Base-by-base conservation (phyloP, 2,113 vertebrate genomes). In the Barbus barbus region DNA sequence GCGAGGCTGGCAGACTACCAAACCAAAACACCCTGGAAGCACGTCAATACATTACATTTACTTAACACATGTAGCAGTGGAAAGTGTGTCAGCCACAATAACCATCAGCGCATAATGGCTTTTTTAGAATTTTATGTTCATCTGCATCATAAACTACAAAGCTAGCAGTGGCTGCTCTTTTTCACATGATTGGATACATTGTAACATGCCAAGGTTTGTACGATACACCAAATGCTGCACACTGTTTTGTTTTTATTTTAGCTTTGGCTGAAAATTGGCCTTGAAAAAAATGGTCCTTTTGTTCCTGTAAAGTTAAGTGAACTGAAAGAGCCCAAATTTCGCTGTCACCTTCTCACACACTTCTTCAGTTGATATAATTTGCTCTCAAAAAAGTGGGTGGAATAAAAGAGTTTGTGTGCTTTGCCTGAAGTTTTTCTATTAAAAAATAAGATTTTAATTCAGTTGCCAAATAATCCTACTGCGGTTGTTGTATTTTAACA, bases 21-120 rank as follows among this genome's bases (percentile, higher is more conserved):
- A 92, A 91, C 90, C 92, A 92, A 93, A 92, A 92, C 92, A 94
- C 93, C 91, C 92, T 93, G 93, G 92, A 94, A 93, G 91, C 92
- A 92, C 93, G 92, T 93, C 93, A 93, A 91, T 76, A 90, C 89
- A 87, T 92, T 92, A 91, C 92, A 93, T 92, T 90, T 86, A 90
- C 88, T 86, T 82, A 81, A 87, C 87, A 93, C 91, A 91, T 85
- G 89, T 89, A 91, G 88, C 87, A 90, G 90, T 90, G 88, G 88
- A 92, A 87, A 86, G 90, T 92, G 87, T 90, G 84, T 84, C 81
- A 85, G 83, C 82, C 84, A 81, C 82, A 88, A 83, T 87, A 81
- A 77, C 71, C 78, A 86, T 61, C 53, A 83, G 77, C 24, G 80
- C 83, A 84, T 83, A 87, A 53, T 56, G 44, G 83, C 26, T 73